Evolutionary conservation across 2,797 vertebrate genomes (phyloP), one percentile per base, ranked within the genome.

Genomic region (Scolopax bukidnonensis): DNA sequence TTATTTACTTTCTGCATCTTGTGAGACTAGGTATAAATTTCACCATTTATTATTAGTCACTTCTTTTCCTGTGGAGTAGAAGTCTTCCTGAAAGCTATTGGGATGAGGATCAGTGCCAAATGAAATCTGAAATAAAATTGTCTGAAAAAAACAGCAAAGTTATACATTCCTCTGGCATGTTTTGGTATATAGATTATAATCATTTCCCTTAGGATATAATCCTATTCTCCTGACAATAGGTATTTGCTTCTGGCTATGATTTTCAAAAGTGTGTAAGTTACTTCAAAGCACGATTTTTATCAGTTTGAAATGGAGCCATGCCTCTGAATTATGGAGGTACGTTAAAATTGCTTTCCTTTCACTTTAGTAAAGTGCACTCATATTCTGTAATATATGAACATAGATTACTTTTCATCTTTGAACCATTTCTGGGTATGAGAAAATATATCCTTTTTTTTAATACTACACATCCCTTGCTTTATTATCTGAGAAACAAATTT

Each of bases 251-350:
- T 94, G 56, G 77, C 56, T 89, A 53, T 75, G 77, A 71, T 47
- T 96, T 94, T 87, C 57, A 69, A 67, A 95, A 89, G 48, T 12
- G 32, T 60, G 3, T 59, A 87, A 50, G n/a, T 70, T 90, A 84
- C 85, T 96, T 94, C 88, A 95, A 93, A 95, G 68, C 32, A 77
- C 11, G 27, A 70, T 93, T 95, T 84, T 91, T 87, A 94, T 95
- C 80, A 74, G 15, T 68, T 90, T 86, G 32, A 82, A 95, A 65
- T 77, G 47, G 33, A 84, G 21, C 10, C 4, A 1, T 87, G 67
- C 45, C 67, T 91, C 77, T 91, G 74, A 91, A 85, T 93, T 73
- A 80, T 25, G 54, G 43, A 69, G 83, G 60, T 47, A 50, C 28
- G 64, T 94, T 79, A 74, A 93, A 94, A 82, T 40, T 84, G 5